A percentile compares a stretch with the other conserved stretches of the same genome.
Conservation (phyloP, 2,113 vertebrate species). For the Gila orcuttii region DNA sequence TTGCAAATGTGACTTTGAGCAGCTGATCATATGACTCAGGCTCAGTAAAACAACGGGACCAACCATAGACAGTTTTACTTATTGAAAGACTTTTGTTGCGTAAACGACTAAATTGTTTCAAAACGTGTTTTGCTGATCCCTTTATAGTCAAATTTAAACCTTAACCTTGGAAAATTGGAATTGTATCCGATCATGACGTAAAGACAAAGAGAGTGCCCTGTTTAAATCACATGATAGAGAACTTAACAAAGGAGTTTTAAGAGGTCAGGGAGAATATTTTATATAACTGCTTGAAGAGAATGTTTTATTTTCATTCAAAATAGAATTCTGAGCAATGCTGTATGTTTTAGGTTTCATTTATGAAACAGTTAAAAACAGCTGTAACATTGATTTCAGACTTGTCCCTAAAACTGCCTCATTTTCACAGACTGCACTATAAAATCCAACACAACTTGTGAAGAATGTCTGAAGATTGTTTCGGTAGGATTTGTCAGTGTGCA, state of each 20-base stretch:
- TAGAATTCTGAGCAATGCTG: neutral
- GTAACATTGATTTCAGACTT: neutral
- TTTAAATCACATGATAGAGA: neutral
- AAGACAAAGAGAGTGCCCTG: neutral
- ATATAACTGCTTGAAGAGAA: neutral
- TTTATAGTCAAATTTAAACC: neutral
- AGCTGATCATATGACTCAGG: neutral
- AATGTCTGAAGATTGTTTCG: slow-evolving; percentile 85
- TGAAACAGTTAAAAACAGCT: neutral
- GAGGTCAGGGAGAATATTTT: neutral
- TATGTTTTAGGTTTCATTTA: neutral
- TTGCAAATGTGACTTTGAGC: neutral
- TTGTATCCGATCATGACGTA: neutral
- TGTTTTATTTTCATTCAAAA: neutral
- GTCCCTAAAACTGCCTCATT: slow-evolving; percentile 16
- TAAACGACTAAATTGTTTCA: neutral
- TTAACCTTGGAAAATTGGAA: neutral
- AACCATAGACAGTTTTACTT: neutral
- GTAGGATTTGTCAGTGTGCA: slow-evolving; percentile 64
- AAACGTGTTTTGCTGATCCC: neutral
- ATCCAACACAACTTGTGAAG: slow-evolving; percentile 84
- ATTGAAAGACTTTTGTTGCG: neutral
- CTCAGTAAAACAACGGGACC: neutral
- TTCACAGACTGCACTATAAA: slow-evolving; percentile 75
- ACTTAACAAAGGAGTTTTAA: neutral